phyloP scores from a whole-genome alignment of 2,113 vertebrate species.

The Alectura lathami region DNA sequence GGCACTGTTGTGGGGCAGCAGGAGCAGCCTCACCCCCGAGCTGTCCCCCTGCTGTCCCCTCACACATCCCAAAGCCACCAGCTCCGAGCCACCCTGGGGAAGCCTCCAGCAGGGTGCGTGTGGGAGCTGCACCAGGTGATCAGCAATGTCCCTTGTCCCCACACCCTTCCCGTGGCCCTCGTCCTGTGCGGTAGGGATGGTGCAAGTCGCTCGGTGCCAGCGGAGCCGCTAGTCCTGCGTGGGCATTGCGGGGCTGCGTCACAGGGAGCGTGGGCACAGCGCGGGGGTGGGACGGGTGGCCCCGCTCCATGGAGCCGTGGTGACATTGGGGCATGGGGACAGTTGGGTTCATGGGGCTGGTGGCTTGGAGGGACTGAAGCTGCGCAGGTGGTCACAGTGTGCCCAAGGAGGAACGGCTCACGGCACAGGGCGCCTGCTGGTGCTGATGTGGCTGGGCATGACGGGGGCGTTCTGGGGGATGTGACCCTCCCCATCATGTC shows the following conservation, averaged over 20 bases:
- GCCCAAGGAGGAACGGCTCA: background rate
- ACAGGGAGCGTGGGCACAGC: too few relatives aligned
- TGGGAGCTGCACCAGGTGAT: background rate
- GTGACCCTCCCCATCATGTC: background rate
- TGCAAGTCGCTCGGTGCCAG: fast-evolving
- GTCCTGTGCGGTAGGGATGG: background rate
- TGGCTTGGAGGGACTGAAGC: background rate
- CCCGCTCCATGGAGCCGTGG: background rate
- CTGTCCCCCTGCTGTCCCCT: background rate
- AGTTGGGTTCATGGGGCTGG: too few relatives aligned
- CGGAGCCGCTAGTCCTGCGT: fast-evolving
- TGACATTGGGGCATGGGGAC: background rate
- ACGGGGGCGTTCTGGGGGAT: too few relatives aligned
- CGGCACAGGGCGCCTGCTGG: too few relatives aligned
- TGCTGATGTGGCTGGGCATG: too few relatives aligned
- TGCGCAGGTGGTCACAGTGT: fast-evolving
- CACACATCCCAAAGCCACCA: background rate
- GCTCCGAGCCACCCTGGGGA: background rate
- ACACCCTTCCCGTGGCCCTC: background rate
- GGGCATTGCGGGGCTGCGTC: background rate
- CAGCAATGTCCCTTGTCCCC: background rate
- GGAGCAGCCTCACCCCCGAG: background rate
- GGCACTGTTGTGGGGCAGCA: background rate
- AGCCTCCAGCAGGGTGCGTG: background rate
- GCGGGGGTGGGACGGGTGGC: background rate